A percentile compares a stretch with the other conserved stretches of the same genome.
phyloP scores from a whole-genome alignment of 2,113 vertebrate species.

The Mesoclemmys tuberculata region DNA sequence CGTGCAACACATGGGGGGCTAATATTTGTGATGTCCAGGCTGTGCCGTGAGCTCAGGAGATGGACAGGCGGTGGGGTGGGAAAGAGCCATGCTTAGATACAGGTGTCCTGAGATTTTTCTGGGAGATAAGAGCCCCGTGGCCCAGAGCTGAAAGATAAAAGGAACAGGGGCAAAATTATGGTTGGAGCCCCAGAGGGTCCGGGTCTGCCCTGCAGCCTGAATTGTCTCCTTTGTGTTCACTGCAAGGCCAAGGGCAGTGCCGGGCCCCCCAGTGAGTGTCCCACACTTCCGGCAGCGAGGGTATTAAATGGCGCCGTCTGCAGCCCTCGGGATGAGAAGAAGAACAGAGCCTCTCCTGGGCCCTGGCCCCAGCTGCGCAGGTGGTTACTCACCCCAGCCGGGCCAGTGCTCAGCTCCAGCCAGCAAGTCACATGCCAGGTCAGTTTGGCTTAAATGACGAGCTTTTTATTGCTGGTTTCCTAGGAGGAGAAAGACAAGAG shows the following conservation, averaged over 20 bases:
- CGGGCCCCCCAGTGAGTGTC: neutral
- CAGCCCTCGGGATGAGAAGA: neutral
- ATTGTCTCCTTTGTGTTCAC: neutral
- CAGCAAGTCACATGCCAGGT: neutral
- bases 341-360: neutral
- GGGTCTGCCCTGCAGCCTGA: neutral
- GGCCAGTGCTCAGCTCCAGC: neutral
- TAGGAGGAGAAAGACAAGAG: neutral
- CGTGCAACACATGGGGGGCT: neutral
- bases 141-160: neutral
- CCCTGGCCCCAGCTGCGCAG: neutral
- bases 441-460: neutral
- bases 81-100: no score
- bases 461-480: neutral
- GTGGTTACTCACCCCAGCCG: neutral
- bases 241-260: neutral
- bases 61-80: neutral
- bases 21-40: neutral
- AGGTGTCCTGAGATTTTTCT: neutral
- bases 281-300: neutral
- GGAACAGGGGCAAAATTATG: neutral
- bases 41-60: neutral
- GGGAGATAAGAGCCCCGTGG: neutral
- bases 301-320: neutral
- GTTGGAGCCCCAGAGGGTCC: neutral